Base-by-base conservation (phyloP, 2,888 invertebrate genomes). In the Aphrophora alni region DNA sequence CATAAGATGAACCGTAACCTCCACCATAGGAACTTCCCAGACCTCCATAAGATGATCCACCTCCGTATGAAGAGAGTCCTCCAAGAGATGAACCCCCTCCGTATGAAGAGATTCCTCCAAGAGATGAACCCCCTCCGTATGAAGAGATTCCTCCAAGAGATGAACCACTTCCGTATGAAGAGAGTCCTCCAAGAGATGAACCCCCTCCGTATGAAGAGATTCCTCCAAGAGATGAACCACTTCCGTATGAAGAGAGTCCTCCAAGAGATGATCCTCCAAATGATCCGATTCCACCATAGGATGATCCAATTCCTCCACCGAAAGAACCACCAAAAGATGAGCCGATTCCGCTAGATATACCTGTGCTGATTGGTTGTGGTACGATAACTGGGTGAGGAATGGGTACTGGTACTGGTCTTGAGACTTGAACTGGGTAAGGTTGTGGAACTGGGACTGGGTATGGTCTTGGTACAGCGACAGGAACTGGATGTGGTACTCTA, bases 71-170 rank as follows among this genome's bases (percentile, higher is more conserved):
- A 17, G 28, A 33, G 51, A 1, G 4, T 68, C 74, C 28, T 86
- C 86, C 87, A 88, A 87, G 87, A 73, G 59, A 73, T 33, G 74
- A 74, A 87, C 87, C 87, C 87, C 87, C 87, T 87, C 87, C 86
- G 85, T 82, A 85, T 80, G 85, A 85, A 71, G 75, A 83, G 83
- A 83, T 84, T 82, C 84, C 17, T 44, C 70, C 71, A n/a, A 24
- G 44, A n/a, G 14, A 28, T 38, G 14, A 26, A 26, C 78, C 78
- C 21, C 4, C 10, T 33, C 87, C 86, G 85, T 82, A 85, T 80
- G 85, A 85, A 71, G 75, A 83, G 83, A 83, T 84, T 82, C 33
- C 33, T 33, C 33, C 33, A 8, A 33, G 69, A 25, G 51, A 38
- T 24, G 70, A 38, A 33, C 79, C 75, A n/a, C n/a, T n/a, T n/a